These are phyloP conservation scores for Antechinus stuartii DNA, from an alignment of 2,113 vertebrate genomes.

Conservation along the genomic window DNA sequence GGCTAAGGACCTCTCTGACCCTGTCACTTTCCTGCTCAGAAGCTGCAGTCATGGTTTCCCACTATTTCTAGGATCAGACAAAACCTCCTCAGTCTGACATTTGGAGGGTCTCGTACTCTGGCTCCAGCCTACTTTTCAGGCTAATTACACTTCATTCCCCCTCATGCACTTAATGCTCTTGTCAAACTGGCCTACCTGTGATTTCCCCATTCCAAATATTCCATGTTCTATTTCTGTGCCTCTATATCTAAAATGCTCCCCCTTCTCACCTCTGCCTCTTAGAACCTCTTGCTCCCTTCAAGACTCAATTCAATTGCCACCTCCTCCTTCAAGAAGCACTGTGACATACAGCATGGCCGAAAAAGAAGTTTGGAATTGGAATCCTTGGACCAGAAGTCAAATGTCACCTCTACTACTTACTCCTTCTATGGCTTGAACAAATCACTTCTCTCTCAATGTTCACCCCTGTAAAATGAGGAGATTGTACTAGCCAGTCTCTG, in stretches of 20 bases:
- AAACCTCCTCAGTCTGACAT: background rate
- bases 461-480: background rate
- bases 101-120: too few relatives aligned
- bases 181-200: too few relatives aligned
- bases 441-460: background rate
- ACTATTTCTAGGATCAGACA: background rate
- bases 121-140: too few relatives aligned
- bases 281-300: too few relatives aligned
- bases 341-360: background rate
- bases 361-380: background rate
- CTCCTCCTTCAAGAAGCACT: background rate
- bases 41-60: background rate
- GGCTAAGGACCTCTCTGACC: background rate
- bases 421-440: background rate
- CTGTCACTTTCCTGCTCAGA: background rate
- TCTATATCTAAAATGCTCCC: too few relatives aligned
- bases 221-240: too few relatives aligned
- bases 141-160: too few relatives aligned
- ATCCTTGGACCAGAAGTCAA: background rate
- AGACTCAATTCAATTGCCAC: background rate
- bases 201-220: too few relatives aligned
- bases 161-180: too few relatives aligned
- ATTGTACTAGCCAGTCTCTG: background rate
- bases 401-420: background rate
- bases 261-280: too few relatives aligned